Evolutionary conservation across 2,888 invertebrate species (phyloP).

Genomic region (Actias luna): DNA sequence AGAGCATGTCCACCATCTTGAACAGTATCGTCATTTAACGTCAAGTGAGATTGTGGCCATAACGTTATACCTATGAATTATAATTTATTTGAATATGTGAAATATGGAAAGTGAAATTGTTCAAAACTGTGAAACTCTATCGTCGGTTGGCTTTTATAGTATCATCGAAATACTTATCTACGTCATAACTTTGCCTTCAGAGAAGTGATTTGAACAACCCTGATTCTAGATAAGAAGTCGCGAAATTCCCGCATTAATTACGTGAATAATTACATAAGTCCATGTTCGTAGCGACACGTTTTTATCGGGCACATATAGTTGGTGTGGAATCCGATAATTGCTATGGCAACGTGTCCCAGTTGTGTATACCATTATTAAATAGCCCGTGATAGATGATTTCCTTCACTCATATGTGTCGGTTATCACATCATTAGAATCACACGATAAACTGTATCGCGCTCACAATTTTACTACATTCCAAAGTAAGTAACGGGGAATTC

Average conservation of each 20-base stretch:
- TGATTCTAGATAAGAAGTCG: slow-evolving; percentile 41
- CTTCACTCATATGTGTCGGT: slow-evolving; percentile 16
- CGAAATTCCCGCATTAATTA: slow-evolving; percentile 47
- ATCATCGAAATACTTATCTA: background rate
- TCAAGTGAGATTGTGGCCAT: too few relatives aligned
- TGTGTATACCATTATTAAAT: slow-evolving; percentile 32
- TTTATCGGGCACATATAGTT: slow-evolving; percentile 37
- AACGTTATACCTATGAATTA: too few relatives aligned
- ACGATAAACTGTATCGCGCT: background rate
- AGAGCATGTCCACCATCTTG: too few relatives aligned
- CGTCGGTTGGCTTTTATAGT: background rate
- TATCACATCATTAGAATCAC: slow-evolving; percentile 11
- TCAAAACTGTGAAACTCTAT: too few relatives aligned
- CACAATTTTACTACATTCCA: background rate
- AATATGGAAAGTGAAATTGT: too few relatives aligned
- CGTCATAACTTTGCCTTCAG: background rate
- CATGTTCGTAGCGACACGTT: slow-evolving; percentile 50
- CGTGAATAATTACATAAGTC: slow-evolving; percentile 51
- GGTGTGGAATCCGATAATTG: slow-evolving; percentile 39
- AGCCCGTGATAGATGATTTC: slow-evolving; percentile 24
- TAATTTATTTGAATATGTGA: too few relatives aligned
- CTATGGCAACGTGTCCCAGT: slow-evolving; percentile 23
- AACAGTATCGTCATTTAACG: too few relatives aligned
- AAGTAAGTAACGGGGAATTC: background rate
- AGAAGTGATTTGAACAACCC: slow-evolving; percentile 12